A percentile compares a stretch with the other conserved stretches of the same genome.
These are phyloP conservation scores for Sorex araneus DNA, from an alignment of 2,113 vertebrate species.

Conservation along the genomic window DNA sequence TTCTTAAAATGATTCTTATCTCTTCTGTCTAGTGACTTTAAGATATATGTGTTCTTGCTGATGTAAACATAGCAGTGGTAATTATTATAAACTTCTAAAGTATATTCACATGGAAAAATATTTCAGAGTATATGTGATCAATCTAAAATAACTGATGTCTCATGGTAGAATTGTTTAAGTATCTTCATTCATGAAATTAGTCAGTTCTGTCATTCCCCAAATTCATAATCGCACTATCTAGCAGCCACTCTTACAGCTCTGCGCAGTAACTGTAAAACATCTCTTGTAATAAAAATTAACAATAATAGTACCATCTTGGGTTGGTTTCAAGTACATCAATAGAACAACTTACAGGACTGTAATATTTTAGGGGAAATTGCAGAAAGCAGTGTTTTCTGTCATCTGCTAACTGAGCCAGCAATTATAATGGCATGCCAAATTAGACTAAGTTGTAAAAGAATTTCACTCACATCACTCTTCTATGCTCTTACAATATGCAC, in stretches of 20 bases:
- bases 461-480: not conserved
- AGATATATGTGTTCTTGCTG: not conserved
- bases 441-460: slow-evolving; percentile 17
- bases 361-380: slow-evolving; percentile 44
- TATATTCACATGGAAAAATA: not conserved
- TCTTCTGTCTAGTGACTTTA: not conserved
- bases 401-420: slow-evolving; percentile 54
- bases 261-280: not conserved
- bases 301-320: slow-evolving; percentile 18
- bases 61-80: not conserved
- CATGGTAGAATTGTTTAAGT: not conserved
- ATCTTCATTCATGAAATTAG: not conserved
- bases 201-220: not conserved
- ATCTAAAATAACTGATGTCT: not conserved
- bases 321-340: slow-evolving; percentile 44
- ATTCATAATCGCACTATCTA: not conserved
- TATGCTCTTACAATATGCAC: not conserved
- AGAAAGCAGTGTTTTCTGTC: slow-evolving; percentile 57
- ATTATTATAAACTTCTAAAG: not conserved
- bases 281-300: slow-evolving; percentile 44
- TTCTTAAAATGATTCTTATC: not conserved
- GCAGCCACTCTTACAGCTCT: not conserved
- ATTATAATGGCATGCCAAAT: slow-evolving; percentile 59
- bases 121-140: not conserved
- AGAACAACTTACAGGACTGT: slow-evolving; percentile 47